A percentile compares a stretch with the other conserved stretches of the same genome.
These are phyloP conservation scores for Tetraneura akinire DNA, from an alignment of 1,140 invertebrate genomes.

Conservation along the genomic window DNA sequence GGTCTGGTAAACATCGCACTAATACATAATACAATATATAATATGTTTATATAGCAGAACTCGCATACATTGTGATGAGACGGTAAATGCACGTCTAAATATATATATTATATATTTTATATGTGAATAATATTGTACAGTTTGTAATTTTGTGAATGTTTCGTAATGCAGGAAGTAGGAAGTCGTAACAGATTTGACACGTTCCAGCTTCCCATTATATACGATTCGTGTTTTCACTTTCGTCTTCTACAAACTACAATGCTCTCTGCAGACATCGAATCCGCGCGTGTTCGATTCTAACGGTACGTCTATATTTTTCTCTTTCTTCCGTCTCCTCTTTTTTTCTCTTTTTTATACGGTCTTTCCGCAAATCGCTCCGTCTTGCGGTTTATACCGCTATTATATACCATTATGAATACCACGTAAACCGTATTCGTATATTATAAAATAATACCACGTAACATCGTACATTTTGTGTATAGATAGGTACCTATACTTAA, in stretches of 20 bases:
- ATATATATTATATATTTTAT: conserved; percentile 15
- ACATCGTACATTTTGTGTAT: no score
- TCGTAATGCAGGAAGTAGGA: conserved; percentile 51
- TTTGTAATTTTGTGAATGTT: conserved; percentile 13
- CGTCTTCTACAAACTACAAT: background rate
- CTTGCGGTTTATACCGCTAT: no score
- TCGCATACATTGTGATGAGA: background rate
- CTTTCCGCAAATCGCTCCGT: no score
- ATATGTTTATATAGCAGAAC: background rate
- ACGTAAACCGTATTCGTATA: no score
- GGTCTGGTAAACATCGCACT: conserved; percentile 28
- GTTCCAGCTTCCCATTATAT: conserved; percentile 37
- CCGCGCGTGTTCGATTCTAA: background rate
- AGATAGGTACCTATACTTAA: no score
- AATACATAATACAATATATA: background rate
- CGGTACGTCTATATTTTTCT: background rate
- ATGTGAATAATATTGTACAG: background rate
- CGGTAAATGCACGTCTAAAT: no score
- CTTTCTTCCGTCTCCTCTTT: background rate
- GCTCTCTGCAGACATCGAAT: conserved; percentile 24
- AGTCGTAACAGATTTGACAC: conserved; percentile 44
- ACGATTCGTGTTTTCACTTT: conserved; percentile 48
- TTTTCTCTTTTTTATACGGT: no score
- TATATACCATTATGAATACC: no score
- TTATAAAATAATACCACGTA: no score